A percentile compares a stretch with the other conserved stretches of the same genome.
Conservation (phyloP, 2,113 vertebrate species). For the Edolisoma coerulescens region DNA sequence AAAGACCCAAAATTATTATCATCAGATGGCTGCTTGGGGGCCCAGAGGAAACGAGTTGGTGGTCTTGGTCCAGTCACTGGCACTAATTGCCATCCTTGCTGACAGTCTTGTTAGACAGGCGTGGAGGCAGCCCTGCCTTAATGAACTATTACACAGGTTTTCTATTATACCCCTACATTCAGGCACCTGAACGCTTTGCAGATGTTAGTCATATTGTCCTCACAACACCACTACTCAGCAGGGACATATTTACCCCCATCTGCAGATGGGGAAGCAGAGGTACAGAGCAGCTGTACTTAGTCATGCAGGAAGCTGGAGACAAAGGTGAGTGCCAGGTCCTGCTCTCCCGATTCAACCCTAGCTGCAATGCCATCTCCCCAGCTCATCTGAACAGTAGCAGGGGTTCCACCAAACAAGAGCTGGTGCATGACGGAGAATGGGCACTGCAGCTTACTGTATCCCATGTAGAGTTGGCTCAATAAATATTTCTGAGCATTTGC, state of each 20-base stretch:
- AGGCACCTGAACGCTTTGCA: not conserved
- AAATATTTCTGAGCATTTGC: not conserved
- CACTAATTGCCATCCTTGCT: slow-evolving; percentile 52
- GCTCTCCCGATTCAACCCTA: not conserved
- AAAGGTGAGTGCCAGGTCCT: not conserved
- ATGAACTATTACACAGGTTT: slow-evolving; percentile 24
- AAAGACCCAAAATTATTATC: slow-evolving; percentile 61
- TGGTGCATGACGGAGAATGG: rapidly evolving
- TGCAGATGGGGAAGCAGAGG: slow-evolving; percentile 2
- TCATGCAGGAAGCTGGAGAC: not conserved
- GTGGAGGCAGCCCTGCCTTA: not conserved
- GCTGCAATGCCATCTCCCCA: not conserved
- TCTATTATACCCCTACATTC: not conserved
- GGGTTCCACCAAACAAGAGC: not conserved
- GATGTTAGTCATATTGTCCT: slow-evolving; percentile 3
- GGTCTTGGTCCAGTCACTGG: slow-evolving; percentile 57
- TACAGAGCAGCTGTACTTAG: slow-evolving; percentile 8
- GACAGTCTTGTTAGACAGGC: slow-evolving; percentile 8
- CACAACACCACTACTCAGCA: not conserved
- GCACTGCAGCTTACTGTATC: not conserved
- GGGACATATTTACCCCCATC: slow-evolving; percentile 11
- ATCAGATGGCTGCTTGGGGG: slow-evolving; percentile 56
- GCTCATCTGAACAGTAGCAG: rapidly evolving
- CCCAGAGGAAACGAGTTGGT: slow-evolving; percentile 53
- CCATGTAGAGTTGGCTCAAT: rapidly evolving